Evolutionary conservation across 2,888 invertebrate genomes (phyloP).

Genomic region (Volucella inflata): DNA sequence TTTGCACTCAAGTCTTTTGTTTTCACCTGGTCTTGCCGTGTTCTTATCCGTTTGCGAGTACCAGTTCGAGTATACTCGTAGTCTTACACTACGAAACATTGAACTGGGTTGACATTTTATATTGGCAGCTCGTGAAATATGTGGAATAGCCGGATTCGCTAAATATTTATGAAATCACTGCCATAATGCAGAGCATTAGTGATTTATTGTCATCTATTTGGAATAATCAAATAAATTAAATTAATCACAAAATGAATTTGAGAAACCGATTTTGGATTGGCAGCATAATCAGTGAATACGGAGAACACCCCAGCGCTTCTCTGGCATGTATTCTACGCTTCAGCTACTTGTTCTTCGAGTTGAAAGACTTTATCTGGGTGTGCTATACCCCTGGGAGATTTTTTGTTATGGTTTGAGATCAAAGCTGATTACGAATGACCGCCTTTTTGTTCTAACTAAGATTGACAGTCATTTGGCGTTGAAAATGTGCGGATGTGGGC

Average conservation of each 20-base stretch:
- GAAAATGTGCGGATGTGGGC: too few species aligned
- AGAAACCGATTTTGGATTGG: not conserved
- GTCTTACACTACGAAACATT: conserved; percentile 4
- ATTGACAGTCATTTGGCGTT: too few species aligned
- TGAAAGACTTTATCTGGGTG: too few species aligned
- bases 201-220: conserved; percentile 7
- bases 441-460: too few species aligned
- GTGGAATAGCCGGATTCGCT: not conserved
- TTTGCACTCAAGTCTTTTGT: conserved; percentile 51
- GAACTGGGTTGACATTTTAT: conserved; percentile 40
- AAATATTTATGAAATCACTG: conserved; percentile 4
- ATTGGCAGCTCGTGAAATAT: not conserved
- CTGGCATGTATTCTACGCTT: too few species aligned
- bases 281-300: too few species aligned
- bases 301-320: too few species aligned
- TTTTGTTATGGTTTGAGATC: too few species aligned
- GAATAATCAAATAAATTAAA: not conserved
- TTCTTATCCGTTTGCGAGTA: not conserved
- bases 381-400: too few species aligned
- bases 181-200: not conserved
- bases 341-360: too few species aligned
- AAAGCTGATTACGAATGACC: too few species aligned
- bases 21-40: conserved; percentile 14
- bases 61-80: too few species aligned
- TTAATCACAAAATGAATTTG: not conserved